These are phyloP conservation scores for Orbicella faveolata DNA, from an alignment of 64 coral and sea anemone species.

Conservation along the genomic window DNA sequence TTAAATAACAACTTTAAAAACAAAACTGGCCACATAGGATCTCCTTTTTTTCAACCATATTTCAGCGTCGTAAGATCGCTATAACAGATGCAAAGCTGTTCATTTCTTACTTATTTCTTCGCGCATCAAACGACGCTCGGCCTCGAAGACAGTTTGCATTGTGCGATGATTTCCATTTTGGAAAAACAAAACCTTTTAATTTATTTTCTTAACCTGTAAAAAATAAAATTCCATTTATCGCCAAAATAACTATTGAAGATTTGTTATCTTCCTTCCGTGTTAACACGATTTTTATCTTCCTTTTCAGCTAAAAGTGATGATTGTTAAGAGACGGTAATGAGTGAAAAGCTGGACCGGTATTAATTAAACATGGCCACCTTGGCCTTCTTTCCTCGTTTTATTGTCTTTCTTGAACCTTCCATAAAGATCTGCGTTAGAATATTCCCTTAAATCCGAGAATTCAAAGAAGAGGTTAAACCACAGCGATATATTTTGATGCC, in stretches of 20 bases:
- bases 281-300: constrained; percentile 23
- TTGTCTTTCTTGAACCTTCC: constrained; percentile 18
- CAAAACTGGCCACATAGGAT: not conserved
- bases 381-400: constrained; percentile 26
- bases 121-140: not conserved
- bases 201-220: constrained; percentile 23
- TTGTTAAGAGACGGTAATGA: constrained; percentile 38
- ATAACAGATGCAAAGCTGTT: not conserved
- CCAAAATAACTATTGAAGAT: constrained; percentile 41
- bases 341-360: constrained; percentile 18
- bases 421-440: not conserved
- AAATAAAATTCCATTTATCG: constrained; percentile 41
- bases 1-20: not conserved
- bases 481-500: not conserved
- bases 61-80: not conserved
- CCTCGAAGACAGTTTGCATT: constrained; percentile 26
- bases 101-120: not conserved
- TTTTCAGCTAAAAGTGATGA: not conserved
- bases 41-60: not conserved
- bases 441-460: not conserved
- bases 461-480: not conserved
- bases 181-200: constrained; percentile 36
- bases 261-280: constrained; percentile 20
- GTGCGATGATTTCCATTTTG: constrained; percentile 28
- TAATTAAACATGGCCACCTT: constrained; percentile 48